A percentile compares a stretch with the other conserved stretches of the same genome.
These are phyloP conservation scores for Calycopis cecrops DNA, from an alignment of 1,140 invertebrate genomes.

Conservation along the genomic window DNA sequence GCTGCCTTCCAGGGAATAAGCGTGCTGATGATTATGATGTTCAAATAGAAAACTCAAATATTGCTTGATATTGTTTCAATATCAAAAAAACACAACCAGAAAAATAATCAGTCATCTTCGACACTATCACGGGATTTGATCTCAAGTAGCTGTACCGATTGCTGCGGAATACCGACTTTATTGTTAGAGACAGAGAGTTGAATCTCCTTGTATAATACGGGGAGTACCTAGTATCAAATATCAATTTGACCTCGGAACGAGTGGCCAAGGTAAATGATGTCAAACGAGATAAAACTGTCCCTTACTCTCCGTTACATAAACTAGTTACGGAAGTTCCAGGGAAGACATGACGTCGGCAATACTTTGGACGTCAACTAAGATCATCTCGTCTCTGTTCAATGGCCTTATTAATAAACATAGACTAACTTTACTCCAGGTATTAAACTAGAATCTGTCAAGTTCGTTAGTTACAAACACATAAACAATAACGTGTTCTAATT, in stretches of 20 bases:
- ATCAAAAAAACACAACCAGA: neutral
- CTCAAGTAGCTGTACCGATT: neutral
- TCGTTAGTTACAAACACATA: too few relatives aligned
- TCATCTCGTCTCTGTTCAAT: too few relatives aligned
- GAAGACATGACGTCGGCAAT: too few relatives aligned
- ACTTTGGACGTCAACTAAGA: too few relatives aligned
- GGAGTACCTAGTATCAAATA: neutral
- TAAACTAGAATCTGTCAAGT: too few relatives aligned
- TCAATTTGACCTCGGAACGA: neutral
- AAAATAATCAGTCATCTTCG: conserved; percentile 1
- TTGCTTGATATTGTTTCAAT: neutral
- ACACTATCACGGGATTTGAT: neutral
- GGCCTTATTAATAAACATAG: too few relatives aligned
- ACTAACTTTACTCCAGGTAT: too few relatives aligned
- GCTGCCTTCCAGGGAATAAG: too few relatives aligned
- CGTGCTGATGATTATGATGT: too few relatives aligned
- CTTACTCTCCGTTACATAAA: neutral
- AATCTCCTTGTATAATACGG: neutral
- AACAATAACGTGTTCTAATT: too few relatives aligned
- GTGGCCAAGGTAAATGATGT: neutral
- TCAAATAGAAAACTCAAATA: neutral
- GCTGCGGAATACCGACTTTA: neutral
- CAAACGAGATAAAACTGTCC: neutral
- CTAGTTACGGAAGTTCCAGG: too few relatives aligned
- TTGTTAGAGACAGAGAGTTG: neutral